Conservation (phyloP, 2,888 invertebrate genomes). For the Aleiodes testaceus region DNA sequence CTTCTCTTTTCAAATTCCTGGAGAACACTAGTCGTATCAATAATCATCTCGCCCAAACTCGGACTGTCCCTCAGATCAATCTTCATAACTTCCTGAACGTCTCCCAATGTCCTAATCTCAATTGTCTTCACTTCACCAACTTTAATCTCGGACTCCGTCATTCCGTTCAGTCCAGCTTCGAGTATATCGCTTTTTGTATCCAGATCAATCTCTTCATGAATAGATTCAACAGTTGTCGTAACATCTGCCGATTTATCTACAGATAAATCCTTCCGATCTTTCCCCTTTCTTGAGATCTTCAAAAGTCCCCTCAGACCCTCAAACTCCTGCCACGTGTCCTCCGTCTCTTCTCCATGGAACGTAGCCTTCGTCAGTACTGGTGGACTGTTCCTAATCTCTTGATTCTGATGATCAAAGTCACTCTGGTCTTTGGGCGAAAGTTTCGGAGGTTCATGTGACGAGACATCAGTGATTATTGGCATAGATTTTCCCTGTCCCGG, state of each 20-base stretch:
- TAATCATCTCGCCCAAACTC: conserved; percentile 35
- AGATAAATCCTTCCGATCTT: background rate
- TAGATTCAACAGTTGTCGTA: conserved; percentile 26
- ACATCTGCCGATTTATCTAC: conserved; percentile 3
- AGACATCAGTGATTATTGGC: conserved; percentile 40
- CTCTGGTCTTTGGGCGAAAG: conserved; percentile 53
- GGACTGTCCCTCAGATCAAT: conserved; percentile 31
- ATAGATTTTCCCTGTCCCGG: conserved; percentile 27
- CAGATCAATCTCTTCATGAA: conserved; percentile 31
- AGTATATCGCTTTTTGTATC: background rate
- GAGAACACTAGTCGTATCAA: conserved; percentile 36
- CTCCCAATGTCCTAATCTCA: background rate
- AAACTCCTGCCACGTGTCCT: conserved; percentile 35
- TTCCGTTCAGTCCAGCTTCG: conserved; percentile 6
- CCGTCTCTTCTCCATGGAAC: conserved; percentile 46
- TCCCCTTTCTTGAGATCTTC: conserved; percentile 24
- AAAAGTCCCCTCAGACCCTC: conserved; percentile 29
- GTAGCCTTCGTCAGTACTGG: conserved; percentile 58
- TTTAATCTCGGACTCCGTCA: background rate
- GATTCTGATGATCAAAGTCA: background rate
- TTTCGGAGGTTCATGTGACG: conserved; percentile 60
- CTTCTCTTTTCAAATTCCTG: conserved; percentile 20
- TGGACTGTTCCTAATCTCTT: conserved; percentile 55
- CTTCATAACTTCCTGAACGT: conserved; percentile 20
- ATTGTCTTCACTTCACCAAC: background rate